A percentile compares a stretch with the other conserved stretches of the same genome.
phyloP scores from a whole-genome alignment of 2,888 invertebrate genomes.

The Opisthograptis luteolata region DNA sequence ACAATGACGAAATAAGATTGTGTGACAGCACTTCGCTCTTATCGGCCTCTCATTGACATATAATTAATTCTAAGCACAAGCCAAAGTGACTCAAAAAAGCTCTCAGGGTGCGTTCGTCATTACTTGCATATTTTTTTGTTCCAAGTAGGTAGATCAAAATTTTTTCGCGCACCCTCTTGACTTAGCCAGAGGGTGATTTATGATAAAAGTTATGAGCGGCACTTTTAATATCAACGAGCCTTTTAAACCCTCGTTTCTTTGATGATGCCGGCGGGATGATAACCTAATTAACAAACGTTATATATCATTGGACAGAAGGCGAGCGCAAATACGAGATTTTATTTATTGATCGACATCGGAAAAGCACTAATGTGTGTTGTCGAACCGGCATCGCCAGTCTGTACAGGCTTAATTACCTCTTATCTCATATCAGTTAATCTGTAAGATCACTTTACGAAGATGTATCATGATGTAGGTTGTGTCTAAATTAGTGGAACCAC shows the following conservation, averaged over 20 bases:
- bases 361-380: conserved; percentile 18
- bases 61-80: conserved; percentile 78
- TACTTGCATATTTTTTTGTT: conserved; percentile 83
- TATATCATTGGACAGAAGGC: conserved; percentile 67
- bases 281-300: conserved; percentile 83
- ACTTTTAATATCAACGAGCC: conserved; percentile 81
- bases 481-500: not conserved
- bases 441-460: conserved; percentile 2
- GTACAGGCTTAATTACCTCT: conserved; percentile 6
- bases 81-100: conserved; percentile 74
- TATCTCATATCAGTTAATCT: not conserved
- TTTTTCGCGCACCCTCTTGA: conserved; percentile 76
- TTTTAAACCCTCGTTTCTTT: conserved; percentile 70
- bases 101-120: conserved; percentile 77
- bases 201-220: conserved; percentile 79
- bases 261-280: conserved; percentile 78
- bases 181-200: conserved; percentile 80
- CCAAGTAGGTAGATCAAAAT: conserved; percentile 60
- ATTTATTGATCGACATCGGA: conserved; percentile 58
- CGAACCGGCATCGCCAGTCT: conserved; percentile 7
- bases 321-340: conserved; percentile 71
- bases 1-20: conserved; percentile 28
- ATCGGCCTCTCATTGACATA: conserved; percentile 42
- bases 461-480: not conserved
- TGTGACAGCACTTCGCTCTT: conserved; percentile 36